phyloP scores from a whole-genome alignment of 2,797 vertebrate species.

The Lithobates sylvaticus region DNA sequence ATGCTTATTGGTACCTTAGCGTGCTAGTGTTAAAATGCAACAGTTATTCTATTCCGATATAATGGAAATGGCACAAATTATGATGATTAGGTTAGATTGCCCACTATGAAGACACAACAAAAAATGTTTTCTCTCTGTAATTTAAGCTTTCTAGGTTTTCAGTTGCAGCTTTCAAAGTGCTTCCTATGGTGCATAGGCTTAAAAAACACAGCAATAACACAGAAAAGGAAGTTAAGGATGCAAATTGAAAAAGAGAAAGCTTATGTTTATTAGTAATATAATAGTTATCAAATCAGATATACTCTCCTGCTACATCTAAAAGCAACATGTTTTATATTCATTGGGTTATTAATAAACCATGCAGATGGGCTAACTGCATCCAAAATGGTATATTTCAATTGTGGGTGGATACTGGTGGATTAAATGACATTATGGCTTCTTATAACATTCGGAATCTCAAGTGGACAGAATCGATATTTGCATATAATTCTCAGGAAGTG shows the following conservation, averaged over 20 bases:
- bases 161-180: conserved; percentile 10
- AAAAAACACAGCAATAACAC: conserved; percentile 15
- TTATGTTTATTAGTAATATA: neutral
- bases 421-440: too few relatives aligned
- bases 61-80: conserved; percentile 31
- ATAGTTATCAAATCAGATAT: neutral
- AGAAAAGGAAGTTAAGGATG: neutral
- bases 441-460: too few relatives aligned
- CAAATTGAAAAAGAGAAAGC: neutral
- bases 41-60: conserved; percentile 2
- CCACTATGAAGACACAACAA: conserved; percentile 24
- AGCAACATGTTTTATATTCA: too few relatives aligned
- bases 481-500: too few relatives aligned
- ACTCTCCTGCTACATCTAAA: neutral
- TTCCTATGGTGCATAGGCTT: conserved; percentile 12
- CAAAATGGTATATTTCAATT: too few relatives aligned
- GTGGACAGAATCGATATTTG: too few relatives aligned
- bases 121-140: conserved; percentile 12
- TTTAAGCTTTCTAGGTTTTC: conserved; percentile 18
- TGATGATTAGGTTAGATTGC: conserved; percentile 34
- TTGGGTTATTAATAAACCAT: too few relatives aligned
- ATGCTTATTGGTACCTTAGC: conserved; percentile 17
- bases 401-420: too few relatives aligned
- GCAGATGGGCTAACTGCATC: too few relatives aligned
- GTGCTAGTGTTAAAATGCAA: conserved; percentile 23